A percentile compares a stretch with the other conserved stretches of the same genome.
These are phyloP conservation scores for Zootoca vivipara DNA, from an alignment of 2,113 vertebrate species.

Conservation along the genomic window DNA sequence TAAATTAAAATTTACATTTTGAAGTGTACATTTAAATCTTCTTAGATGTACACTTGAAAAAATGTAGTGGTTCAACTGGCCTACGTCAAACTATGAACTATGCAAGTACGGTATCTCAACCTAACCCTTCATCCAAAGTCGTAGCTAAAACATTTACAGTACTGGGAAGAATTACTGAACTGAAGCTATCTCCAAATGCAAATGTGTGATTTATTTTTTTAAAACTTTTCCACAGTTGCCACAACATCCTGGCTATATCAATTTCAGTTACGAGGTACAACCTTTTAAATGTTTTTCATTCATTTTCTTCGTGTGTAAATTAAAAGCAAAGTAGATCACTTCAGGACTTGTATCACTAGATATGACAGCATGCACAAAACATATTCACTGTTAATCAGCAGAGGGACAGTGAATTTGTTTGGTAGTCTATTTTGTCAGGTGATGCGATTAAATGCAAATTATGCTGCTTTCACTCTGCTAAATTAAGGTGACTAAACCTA, in stretches of 20 bases:
- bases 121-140: background rate
- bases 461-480: background rate
- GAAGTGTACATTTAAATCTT: background rate
- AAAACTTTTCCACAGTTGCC: slow-evolving; percentile 49
- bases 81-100: background rate
- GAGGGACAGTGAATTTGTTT: background rate
- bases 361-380: background rate
- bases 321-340: background rate
- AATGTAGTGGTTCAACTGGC: background rate
- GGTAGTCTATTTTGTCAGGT: background rate
- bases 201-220: background rate
- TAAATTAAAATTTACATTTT: background rate
- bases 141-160: background rate
- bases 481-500: background rate
- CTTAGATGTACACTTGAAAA: background rate
- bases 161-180: background rate
- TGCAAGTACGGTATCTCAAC: background rate
- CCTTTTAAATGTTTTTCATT: slow-evolving; percentile 46
- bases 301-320: slow-evolving; percentile 7
- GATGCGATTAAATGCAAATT: background rate
- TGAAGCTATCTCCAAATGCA: background rate
- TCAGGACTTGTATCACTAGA: background rate
- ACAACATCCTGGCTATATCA: slow-evolving; percentile 62
- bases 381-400: background rate
- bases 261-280: slow-evolving; percentile 65